These are phyloP conservation scores for Nipponacmea schrenckii DNA, from an alignment of 2,888 invertebrate species.

Conservation along the genomic window DNA sequence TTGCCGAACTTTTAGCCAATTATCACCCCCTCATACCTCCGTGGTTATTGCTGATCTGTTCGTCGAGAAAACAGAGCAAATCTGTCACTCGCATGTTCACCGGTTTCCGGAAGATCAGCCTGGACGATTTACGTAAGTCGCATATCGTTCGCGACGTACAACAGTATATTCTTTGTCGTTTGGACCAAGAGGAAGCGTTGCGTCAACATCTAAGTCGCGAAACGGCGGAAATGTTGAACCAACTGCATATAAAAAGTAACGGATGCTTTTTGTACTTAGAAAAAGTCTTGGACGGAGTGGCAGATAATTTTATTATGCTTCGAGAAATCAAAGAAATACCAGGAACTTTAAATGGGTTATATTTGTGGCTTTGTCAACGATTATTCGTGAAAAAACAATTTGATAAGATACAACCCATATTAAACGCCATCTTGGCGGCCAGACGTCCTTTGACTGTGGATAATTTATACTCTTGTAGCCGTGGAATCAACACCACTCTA, in stretches of 20 bases:
- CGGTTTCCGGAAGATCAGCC: constrained; percentile 86
- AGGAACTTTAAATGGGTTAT: constrained; percentile 92
- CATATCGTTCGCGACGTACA: constrained; percentile 92
- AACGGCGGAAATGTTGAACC: constrained; percentile 94
- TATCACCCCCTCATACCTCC: constrained; percentile 92
- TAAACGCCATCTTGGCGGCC: constrained; percentile 88
- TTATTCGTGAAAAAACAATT: constrained; percentile 88
- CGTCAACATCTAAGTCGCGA: constrained; percentile 88
- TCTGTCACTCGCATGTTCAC: constrained; percentile 78
- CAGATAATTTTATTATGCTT: constrained; percentile 90
- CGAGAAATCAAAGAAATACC: constrained; percentile 91
- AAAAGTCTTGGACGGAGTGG: constrained; percentile 81
- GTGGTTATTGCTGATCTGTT: constrained; percentile 91
- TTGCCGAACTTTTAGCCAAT: constrained; percentile 81
- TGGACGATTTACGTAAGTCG: constrained; percentile 87
- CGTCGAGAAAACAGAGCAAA: constrained; percentile 82
- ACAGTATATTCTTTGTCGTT: constrained; percentile 85
- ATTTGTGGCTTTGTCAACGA: constrained; percentile 93
- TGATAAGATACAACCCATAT: constrained; percentile 77
- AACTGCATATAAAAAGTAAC: constrained; percentile 94
- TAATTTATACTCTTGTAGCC: constrained; percentile 85
- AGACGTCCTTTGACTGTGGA: constrained; percentile 77
- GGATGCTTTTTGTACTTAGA: constrained; percentile 73
- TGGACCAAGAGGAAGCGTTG: constrained; percentile 89
- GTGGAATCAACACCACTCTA: constrained; percentile 82